Conservation (phyloP, 2,888 invertebrate species). For the Desoria tigrina region DNA sequence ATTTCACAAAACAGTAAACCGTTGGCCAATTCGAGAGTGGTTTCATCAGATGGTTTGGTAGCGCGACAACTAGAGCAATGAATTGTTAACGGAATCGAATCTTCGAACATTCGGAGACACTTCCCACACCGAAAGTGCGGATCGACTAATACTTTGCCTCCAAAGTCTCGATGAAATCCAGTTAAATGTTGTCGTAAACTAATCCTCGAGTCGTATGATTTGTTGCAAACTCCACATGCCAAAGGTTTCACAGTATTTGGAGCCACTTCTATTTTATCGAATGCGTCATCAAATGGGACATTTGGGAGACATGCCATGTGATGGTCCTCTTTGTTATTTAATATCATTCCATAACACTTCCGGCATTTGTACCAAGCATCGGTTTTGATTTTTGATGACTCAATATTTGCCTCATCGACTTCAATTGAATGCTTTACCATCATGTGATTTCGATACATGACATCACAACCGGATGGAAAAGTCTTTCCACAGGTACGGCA, state of each 20-base stretch:
- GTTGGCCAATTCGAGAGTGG: slow-evolving; percentile 31
- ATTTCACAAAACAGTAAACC: slow-evolving; percentile 32
- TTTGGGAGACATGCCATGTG: slow-evolving; percentile 23
- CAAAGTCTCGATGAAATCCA: slow-evolving; percentile 22
- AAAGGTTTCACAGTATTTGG: neutral
- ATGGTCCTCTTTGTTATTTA: slow-evolving; percentile 29
- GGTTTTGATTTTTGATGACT: slow-evolving; percentile 19
- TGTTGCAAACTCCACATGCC: neutral
- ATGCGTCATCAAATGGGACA: slow-evolving; percentile 22
- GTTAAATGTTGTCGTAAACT: slow-evolving; percentile 30
- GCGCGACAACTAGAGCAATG: slow-evolving; percentile 23
- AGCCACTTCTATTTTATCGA: neutral
- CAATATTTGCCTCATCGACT: slow-evolving; percentile 24
- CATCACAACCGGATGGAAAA: slow-evolving; percentile 26
- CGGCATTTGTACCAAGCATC: slow-evolving; percentile 30
- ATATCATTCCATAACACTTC: slow-evolving; percentile 19
- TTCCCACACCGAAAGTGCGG: slow-evolving; percentile 31
- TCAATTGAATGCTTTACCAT: slow-evolving; percentile 32
- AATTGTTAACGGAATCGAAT: slow-evolving; percentile 17
- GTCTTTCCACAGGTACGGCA: slow-evolving; percentile 31
- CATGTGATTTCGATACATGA: slow-evolving; percentile 33
- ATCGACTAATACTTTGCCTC: slow-evolving; percentile 26
- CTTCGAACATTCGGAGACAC: slow-evolving; percentile 28
- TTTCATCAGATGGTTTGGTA: slow-evolving; percentile 18
- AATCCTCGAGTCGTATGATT: slow-evolving; percentile 7